Evolutionary conservation across 2,888 invertebrate genomes (phyloP).

Genomic region (Palloptera scutellata): DNA sequence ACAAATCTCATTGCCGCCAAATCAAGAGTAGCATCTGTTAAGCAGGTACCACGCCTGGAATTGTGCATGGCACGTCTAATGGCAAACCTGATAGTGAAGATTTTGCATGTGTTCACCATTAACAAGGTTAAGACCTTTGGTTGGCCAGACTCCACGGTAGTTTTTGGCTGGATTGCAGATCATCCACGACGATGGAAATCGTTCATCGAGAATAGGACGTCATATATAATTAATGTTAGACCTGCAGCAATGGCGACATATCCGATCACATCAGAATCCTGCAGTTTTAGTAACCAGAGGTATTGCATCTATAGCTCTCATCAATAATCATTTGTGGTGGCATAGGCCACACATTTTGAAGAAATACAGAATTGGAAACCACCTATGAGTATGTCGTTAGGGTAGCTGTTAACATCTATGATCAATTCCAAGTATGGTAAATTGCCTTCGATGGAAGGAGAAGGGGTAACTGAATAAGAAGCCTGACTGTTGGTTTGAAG

Average conservation of each 20-base stretch:
- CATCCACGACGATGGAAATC: slow-evolving; percentile 34
- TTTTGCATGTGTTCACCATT: slow-evolving; percentile 12
- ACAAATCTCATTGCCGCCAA: slow-evolving; percentile 24
- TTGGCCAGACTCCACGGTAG: slow-evolving; percentile 30
- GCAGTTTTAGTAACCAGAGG: slow-evolving; percentile 36
- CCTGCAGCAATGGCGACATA: slow-evolving; percentile 30
- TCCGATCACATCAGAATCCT: slow-evolving; percentile 26
- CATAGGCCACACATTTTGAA: background rate
- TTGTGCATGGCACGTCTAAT: slow-evolving; percentile 29
- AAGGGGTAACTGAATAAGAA: no score
- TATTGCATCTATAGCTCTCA: slow-evolving; percentile 11
- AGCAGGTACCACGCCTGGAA: slow-evolving; percentile 30
- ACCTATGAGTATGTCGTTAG: no score
- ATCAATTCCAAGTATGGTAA: no score
- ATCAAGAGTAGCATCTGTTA: slow-evolving; percentile 23
- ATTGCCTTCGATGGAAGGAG: no score
- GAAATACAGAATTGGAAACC: background rate
- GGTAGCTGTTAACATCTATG: no score
- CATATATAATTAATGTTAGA: slow-evolving; percentile 22
- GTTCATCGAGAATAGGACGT: slow-evolving; percentile 31
- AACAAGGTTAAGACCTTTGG: slow-evolving; percentile 12
- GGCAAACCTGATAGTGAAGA: slow-evolving; percentile 25
- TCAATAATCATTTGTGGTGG: background rate
- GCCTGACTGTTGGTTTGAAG: no score
- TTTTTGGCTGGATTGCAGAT: slow-evolving; percentile 29